Conservation (phyloP, 2,888 invertebrate species). For the Rapana venosa region DNA sequence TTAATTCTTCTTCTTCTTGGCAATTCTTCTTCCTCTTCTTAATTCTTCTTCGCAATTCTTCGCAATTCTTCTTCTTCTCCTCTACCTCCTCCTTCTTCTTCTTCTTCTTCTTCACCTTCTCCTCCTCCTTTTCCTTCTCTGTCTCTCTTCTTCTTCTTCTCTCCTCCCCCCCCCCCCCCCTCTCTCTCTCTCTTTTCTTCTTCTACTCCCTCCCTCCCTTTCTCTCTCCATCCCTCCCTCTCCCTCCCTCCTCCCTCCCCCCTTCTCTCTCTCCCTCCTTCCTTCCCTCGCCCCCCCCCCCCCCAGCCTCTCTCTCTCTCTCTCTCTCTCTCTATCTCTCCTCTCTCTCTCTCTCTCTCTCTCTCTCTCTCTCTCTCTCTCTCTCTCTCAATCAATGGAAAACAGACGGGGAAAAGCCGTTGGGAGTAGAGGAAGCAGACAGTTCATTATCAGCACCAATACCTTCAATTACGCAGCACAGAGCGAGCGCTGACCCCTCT, state of each 20-base stretch:
- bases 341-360: conserved; percentile 1
- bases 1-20: too few relatives aligned
- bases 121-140: not conserved
- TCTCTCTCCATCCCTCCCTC: too few relatives aligned
- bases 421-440: too few relatives aligned
- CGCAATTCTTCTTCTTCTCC: too few relatives aligned
- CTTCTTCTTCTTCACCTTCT: not conserved
- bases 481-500: too few relatives aligned
- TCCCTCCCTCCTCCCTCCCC: conserved; percentile 1
- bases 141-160: too few relatives aligned
- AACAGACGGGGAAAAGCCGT: too few relatives aligned
- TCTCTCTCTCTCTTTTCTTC: not conserved
- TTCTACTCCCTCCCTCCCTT: not conserved
- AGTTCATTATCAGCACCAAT: too few relatives aligned
- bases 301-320: conserved; percentile 14
- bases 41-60: too few relatives aligned
- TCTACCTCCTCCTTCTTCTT: not conserved
- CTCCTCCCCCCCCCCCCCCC: too few relatives aligned
- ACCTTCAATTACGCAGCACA: too few relatives aligned
- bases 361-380: not conserved
- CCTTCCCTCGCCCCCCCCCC: not conserved
- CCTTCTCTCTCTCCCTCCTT: conserved; percentile 9
- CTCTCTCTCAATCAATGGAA: not conserved
- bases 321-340: not conserved
- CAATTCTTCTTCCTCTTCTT: too few relatives aligned